Percentiles rank a stretch among this genome's conserved stretches.
Evolutionary conservation across 2,888 invertebrate species (phyloP).

Genomic region (Acanthosoma haemorrhoidale): DNA sequence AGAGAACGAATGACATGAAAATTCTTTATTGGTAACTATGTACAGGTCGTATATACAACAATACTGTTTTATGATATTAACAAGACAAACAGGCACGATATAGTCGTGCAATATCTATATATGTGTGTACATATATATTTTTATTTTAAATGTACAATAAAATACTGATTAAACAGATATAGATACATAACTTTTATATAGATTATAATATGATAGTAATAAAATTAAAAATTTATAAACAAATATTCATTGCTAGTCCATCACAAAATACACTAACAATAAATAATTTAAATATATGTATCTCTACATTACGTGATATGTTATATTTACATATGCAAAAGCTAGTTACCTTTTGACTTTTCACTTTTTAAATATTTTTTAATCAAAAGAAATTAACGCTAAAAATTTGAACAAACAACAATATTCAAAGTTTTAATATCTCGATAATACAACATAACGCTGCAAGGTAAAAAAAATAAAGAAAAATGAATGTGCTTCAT

Average conservation of each 20-base stretch:
- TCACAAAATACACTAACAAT: slow-evolving; percentile 27
- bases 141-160: slow-evolving; percentile 30
- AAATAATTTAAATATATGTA: slow-evolving; percentile 18
- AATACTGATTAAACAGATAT: slow-evolving; percentile 29
- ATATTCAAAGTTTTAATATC: too few species aligned
- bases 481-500: too few species aligned
- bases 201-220: slow-evolving; percentile 27
- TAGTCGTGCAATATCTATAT: slow-evolving; percentile 15
- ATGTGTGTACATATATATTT: too few species aligned
- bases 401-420: too few species aligned
- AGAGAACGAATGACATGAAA: slow-evolving; percentile 11
- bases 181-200: slow-evolving; percentile 29
- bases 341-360: slow-evolving; percentile 19
- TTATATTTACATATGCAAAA: slow-evolving; percentile 26
- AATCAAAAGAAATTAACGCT: too few species aligned
- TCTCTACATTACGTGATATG: slow-evolving; percentile 26
- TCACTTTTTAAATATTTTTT: neutral
- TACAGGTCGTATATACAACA: slow-evolving; percentile 34
- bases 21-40: slow-evolving; percentile 26
- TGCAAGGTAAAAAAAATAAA: neutral
- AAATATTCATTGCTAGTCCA: slow-evolving; percentile 27
- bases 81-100: slow-evolving; percentile 28
- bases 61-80: slow-evolving; percentile 33
- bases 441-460: too few species aligned
- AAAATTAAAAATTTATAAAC: slow-evolving; percentile 31